Evolutionary conservation across 2,797 vertebrate genomes (phyloP), one percentile per base, ranked within the genome.

Genomic region (Cynodonichthys magdalenae): DNA sequence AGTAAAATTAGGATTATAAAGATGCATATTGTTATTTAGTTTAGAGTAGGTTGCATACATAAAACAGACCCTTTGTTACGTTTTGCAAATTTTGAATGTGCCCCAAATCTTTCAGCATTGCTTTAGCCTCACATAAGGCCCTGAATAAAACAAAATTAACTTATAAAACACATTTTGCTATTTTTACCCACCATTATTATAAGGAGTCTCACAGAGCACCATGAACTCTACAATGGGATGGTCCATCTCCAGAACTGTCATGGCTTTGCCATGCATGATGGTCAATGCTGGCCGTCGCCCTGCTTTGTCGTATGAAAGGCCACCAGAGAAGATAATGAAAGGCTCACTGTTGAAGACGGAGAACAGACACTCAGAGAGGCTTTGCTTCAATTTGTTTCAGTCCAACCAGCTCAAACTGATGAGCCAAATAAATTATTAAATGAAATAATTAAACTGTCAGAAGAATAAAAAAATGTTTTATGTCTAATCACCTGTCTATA

Each of bases 221-320:
- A 97, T 91, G 91, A 99, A 99, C 89, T 99, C 98, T 53, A 99
- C 97, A 54, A 99, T 98, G 54, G 97, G 96, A 77, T 98, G 95
- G 89, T 99, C 97, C 98, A 99, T 99, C 92, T 99, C 97, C 79
- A 99, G 93, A 75, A 98, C 97, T 34, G 96, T 97, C 88, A 99
- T 96, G 77, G 97, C 95, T 87, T 98, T 99, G 78, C 97, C 96
- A 72, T 99, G 98, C 97, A 99, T 99, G 85, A 99, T 98, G 77
- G 98, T 99, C 84, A 99, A 90, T 52, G 96, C 95, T n/a, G 96
- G 96, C 85, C 96, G 94, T 84, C 96, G 92, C 67, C 96, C 96
- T 11, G 95, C 94, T 79, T 98, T 98, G 89, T 98, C 97, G 48
- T 98, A 98, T 3, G 96, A 96, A 64, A 98, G 74, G 53, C 97